These are phyloP conservation scores for Eupithecia insigniata DNA, from an alignment of 2,888 invertebrate species.

Conservation along the genomic window DNA sequence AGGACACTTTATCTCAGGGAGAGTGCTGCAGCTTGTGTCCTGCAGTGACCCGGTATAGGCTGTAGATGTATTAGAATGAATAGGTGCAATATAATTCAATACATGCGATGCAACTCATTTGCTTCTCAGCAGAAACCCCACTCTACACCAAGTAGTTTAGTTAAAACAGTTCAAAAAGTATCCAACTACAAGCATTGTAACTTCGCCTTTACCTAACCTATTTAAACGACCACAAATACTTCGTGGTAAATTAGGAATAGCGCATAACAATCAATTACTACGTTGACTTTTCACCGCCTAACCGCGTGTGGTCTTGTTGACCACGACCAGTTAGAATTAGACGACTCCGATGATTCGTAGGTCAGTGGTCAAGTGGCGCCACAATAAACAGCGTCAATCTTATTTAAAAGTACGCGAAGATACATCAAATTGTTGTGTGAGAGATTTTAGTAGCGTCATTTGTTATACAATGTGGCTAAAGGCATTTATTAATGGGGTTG, in stretches of 20 bases:
- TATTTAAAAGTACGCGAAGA: slow-evolving; percentile 51
- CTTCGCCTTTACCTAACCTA: background rate
- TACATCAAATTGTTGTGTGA: slow-evolving; percentile 35
- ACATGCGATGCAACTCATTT: background rate
- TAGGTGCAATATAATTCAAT: too few species aligned
- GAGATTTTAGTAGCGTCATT: slow-evolving; percentile 36
- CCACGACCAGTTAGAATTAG: slow-evolving; percentile 62
- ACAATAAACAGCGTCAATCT: slow-evolving; percentile 61
- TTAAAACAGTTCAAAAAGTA: background rate
- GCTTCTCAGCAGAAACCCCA: background rate
- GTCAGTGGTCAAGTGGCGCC: slow-evolving; percentile 57
- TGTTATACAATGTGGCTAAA: slow-evolving; percentile 28
- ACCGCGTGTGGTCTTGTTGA: slow-evolving; percentile 65
- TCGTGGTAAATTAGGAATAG: slow-evolving; percentile 5
- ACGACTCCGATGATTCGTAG: slow-evolving; percentile 51
- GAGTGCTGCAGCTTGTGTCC: too few species aligned
- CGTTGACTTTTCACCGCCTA: slow-evolving; percentile 64
- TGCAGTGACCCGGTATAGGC: too few species aligned
- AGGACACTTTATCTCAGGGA: too few species aligned
- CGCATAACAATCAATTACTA: slow-evolving; percentile 52
- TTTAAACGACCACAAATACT: slow-evolving; percentile 1
- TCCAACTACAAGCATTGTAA: background rate
- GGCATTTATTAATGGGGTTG: slow-evolving; percentile 28
- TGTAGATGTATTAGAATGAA: too few species aligned
- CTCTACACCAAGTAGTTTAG: background rate